Evolutionary conservation across 2,888 invertebrate species (phyloP).

Genomic region (Drosophila siamana): DNA sequence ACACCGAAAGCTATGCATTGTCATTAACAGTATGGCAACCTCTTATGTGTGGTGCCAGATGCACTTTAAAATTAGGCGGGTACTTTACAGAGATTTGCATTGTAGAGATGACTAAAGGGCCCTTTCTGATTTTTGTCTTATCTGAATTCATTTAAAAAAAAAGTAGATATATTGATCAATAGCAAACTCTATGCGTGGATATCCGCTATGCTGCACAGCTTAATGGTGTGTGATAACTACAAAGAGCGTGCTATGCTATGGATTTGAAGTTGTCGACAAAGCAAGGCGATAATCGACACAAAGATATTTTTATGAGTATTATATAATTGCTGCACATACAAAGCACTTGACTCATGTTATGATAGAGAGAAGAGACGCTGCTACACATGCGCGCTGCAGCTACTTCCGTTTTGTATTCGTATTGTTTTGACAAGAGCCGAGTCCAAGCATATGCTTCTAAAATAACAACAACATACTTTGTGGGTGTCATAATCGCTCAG

Average conservation of each 20-base stretch:
- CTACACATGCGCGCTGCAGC: constrained; percentile 40
- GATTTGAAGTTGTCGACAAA: constrained; percentile 54
- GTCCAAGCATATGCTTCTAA: constrained; percentile 32
- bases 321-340: constrained; percentile 51
- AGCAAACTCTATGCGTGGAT: constrained; percentile 31
- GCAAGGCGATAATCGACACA: constrained; percentile 16
- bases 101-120: not conserved
- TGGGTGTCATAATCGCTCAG: constrained; percentile 71
- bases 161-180: no score
- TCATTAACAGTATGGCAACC: no score
- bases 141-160: no score
- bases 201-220: constrained; percentile 30
- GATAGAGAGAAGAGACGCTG: constrained; percentile 4
- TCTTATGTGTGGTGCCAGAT: constrained; percentile 21
- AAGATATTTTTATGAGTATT: constrained; percentile 53
- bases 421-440: constrained; percentile 67
- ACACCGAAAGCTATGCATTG: not conserved
- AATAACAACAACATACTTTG: constrained; percentile 57
- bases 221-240: constrained; percentile 39
- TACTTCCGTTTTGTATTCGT: constrained; percentile 65
- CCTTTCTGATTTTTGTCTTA: no score
- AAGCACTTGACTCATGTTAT: constrained; percentile 75
- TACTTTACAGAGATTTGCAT: not conserved
- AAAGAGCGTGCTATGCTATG: constrained; percentile 63
- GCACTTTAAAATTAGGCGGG: not conserved